Base-by-base conservation (phyloP, 2,797 vertebrate species). In the Tamandua tetradactyla region DNA sequence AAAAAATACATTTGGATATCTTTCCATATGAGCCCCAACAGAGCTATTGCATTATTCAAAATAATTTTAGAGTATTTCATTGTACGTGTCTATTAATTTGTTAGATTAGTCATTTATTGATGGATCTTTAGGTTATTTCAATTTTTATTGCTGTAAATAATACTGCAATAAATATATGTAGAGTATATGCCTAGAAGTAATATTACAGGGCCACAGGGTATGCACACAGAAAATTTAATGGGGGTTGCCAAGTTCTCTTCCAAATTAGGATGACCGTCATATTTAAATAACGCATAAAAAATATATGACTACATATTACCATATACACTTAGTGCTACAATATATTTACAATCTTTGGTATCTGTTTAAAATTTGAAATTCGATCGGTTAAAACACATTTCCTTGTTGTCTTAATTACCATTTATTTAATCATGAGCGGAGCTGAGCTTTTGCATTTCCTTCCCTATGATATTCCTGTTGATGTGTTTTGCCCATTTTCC, bases 151-250 rank as follows among this genome's bases (percentile, higher is more conserved):
- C 8, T 78, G 0, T 86, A 69, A 90, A 49, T 17, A 94, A 66
- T 49, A 81, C 71, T 93, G 9, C 13, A 84, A 32, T 40, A 92
- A 64, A 71, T 52, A 85, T 22, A 25, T 59, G 18, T 42, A 76
- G 44, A 72, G 57, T 57, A 91, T 85, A 80, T 86, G 86, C 7
- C 22, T 87, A 91, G 42, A 91, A 42, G 44, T 86, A 68, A 95
- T 95, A 80, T 85, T 79, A 69, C 0, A 78, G 40, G 37, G 0
- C 6, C 47, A 74, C 89, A 64, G 3, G 5, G 0, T 44, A 87
- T 55, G 1, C 17, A 27, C 2, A 79, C 30, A 74, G 76, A 94
- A 83, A 68, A 72, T 76, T 84, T 82, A 40, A 74, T 40, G 74
- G 59, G 40, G 5, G 14, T 42, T 57, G 23, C 9, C 35, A 80